Evolutionary conservation across 2,888 invertebrate genomes (phyloP), one percentile per base, ranked within the genome.

Genomic region (Linyphia triangularis): DNA sequence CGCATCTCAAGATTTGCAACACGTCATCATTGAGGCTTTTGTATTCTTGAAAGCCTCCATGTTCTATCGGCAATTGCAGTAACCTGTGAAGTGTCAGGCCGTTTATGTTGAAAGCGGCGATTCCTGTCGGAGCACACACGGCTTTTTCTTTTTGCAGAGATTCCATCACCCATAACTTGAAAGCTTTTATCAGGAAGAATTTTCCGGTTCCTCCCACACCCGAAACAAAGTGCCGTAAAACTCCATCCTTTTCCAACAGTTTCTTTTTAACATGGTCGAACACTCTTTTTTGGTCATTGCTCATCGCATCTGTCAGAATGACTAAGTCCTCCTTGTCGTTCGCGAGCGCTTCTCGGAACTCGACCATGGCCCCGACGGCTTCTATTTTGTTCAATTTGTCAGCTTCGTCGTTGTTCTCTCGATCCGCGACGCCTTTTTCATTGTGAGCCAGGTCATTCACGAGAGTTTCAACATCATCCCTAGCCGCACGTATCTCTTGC

Each of bases 41-140:
- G 28, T 79, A 79, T n/a, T 65, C 33, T 19, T 22, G 40, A 33
- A 4, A 13, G 6, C 51, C 33, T 4, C 65, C 79, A 51, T 79
- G 79, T 26, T 79, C 79, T 30, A 79, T n/a, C 4, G 79, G 79
- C 26, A 79, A 43, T n/a, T 63, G 63, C 13, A 79, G 43, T 24
- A 65, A 26, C 24, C 67, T 63, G 40, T 79, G 65, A 24, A 79
- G 22, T 26, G 65, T 79, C 26, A 79, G 7, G 6, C 79, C 65
- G 16, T 26, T 33, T 7, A 79, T 26, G 33, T 79, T 79, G 24
- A 43, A 79, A 10, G 79, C 79, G 16, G 65, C 65, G n/a, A 65
- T 37, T 19, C 65, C 79, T 28, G 65, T 79, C 2, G 79, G 79
- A 16, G 65, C 79, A 22, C 43, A 2, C 1, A 79, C 79, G 6